Evolutionary conservation across 2,113 vertebrate species (phyloP).

Genomic region (Oreotragus oreotragus): DNA sequence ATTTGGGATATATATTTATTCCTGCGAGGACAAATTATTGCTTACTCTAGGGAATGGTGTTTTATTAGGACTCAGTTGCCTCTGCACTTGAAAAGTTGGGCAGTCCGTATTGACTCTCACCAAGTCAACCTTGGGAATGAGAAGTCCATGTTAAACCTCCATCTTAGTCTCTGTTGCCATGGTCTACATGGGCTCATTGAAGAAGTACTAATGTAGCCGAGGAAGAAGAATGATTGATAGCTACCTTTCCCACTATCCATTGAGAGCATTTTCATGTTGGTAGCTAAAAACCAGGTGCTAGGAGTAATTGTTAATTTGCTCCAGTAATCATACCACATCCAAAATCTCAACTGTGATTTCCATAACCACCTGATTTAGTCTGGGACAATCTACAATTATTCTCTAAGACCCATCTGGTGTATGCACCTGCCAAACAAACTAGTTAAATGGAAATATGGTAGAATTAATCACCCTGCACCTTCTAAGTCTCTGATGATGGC

Average conservation of each 20-base stretch:
- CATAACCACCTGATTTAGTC: constrained; percentile 15
- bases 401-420: constrained; percentile 49
- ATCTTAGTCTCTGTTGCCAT: not conserved
- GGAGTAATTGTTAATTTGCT: constrained; percentile 6
- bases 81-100: not conserved
- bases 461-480: not conserved
- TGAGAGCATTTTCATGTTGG: not conserved
- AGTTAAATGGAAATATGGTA: not conserved
- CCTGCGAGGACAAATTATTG: not conserved
- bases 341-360: constrained; percentile 4
- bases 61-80: not conserved
- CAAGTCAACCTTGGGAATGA: not conserved
- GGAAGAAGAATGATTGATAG: not conserved
- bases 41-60: not conserved
- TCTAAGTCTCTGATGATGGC: not conserved
- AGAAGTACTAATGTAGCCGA: accelerated
- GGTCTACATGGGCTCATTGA: not conserved
- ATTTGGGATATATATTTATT: not conserved
- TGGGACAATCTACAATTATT: not conserved
- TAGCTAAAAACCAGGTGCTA: not conserved
- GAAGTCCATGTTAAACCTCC: not conserved
- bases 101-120: not conserved
- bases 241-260: not conserved
- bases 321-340: not conserved
- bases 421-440: constrained; percentile 13